Evolutionary conservation across 92 coral and sea anemone species (phyloP).

Genomic region (Siderastrea radians): DNA sequence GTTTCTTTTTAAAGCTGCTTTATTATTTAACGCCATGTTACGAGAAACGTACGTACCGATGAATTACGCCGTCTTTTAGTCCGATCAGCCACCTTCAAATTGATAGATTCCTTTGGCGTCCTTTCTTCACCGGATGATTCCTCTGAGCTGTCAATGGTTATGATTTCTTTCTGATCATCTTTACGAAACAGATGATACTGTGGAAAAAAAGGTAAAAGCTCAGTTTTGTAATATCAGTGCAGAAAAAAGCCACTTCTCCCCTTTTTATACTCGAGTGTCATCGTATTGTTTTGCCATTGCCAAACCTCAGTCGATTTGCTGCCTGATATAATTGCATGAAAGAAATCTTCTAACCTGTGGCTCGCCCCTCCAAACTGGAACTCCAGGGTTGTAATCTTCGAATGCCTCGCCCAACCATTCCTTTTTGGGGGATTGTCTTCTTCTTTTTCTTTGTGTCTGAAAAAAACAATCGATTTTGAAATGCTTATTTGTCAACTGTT

Average conservation of each 20-base stretch:
- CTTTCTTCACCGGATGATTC: slow-evolving; percentile 9
- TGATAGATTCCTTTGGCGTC: neutral
- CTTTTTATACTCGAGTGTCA: neutral
- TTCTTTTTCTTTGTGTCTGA: slow-evolving; percentile 13
- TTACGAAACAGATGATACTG: slow-evolving; percentile 10
- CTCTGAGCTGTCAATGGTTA: slow-evolving; percentile 1
- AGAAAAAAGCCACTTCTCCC: neutral
- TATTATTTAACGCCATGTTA: neutral
- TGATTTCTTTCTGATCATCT: neutral
- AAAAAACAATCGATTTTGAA: neutral
- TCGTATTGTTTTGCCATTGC: neutral
- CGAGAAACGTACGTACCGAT: slow-evolving; percentile 14
- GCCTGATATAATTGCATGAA: neutral
- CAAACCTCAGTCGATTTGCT: slow-evolving; percentile 8
- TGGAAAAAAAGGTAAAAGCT: neutral
- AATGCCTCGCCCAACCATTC: slow-evolving; percentile 17
- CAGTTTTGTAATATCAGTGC: neutral
- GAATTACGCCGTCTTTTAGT: neutral
- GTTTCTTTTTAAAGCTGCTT: neutral
- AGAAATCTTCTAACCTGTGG: slow-evolving; percentile 2
- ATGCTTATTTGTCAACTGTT: neutral
- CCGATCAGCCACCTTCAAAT: neutral
- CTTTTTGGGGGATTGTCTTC: neutral
- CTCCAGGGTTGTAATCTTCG: slow-evolving; percentile 13
- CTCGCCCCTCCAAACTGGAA: slow-evolving; percentile 17